Evolutionary conservation across 1,140 invertebrate genomes (phyloP).

Genomic region (Brachionus sp.): DNA sequence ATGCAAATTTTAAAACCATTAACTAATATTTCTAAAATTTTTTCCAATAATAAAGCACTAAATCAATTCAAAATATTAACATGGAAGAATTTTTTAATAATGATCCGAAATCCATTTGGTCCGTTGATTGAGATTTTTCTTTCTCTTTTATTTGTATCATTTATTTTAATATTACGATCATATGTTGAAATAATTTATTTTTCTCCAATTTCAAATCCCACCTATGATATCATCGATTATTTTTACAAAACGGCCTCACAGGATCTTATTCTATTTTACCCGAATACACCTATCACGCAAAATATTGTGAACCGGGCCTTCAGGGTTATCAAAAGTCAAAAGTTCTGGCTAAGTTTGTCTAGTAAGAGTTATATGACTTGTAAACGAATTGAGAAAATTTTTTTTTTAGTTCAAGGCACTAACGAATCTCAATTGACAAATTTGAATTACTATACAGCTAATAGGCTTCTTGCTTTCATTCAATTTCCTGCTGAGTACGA

Average conservation of each 20-base stretch:
- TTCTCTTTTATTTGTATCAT: background rate
- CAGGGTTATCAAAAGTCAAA: slow-evolving; percentile 26
- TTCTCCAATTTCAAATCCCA: background rate
- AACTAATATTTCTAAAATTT: background rate
- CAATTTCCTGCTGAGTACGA: background rate
- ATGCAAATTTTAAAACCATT: background rate
- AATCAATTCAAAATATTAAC: background rate
- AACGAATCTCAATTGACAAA: background rate
- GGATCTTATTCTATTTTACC: slow-evolving; percentile 25
- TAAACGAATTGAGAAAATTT: too few species aligned
- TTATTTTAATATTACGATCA: background rate
- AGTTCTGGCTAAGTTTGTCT: slow-evolving; percentile 22
- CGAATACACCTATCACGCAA: background rate
- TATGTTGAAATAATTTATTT: slow-evolving; percentile 4
- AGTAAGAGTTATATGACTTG: too few species aligned
- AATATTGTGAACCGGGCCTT: slow-evolving; percentile 14
- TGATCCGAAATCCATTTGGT: background rate
- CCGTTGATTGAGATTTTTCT: background rate
- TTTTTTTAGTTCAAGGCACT: slow-evolving; percentile 32
- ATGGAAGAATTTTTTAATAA: slow-evolving; percentile 11
- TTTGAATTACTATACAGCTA: background rate
- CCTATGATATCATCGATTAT: slow-evolving; percentile 20
- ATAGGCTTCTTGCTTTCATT: slow-evolving; percentile 20
- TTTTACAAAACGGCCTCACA: slow-evolving; percentile 15
- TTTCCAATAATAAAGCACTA: background rate